A percentile compares a stretch with the other conserved stretches of the same genome.
These are phyloP conservation scores for Parotocinclus haroldoi DNA, from an alignment of 2,797 vertebrate genomes.

Conservation along the genomic window DNA sequence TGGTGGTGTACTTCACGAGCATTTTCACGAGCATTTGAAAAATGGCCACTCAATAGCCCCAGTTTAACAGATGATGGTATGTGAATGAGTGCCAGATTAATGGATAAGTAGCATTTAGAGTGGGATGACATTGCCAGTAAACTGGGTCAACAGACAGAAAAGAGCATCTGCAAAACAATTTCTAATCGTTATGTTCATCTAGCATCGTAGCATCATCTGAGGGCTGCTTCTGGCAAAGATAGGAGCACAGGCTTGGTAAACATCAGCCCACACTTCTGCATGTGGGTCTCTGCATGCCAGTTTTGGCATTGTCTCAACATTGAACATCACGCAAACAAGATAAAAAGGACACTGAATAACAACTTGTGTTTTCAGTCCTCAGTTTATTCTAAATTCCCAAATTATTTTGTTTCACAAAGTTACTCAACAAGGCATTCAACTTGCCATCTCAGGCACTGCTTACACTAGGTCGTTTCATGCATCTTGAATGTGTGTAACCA, in stretches of 20 bases:
- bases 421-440: too few relatives aligned
- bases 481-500: too few relatives aligned
- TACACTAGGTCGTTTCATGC: too few relatives aligned
- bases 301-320: neutral
- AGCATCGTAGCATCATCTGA: conserved; percentile 25
- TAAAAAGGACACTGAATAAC: neutral
- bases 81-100: conserved; percentile 9
- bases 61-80: conserved; percentile 5
- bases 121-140: conserved; percentile 8
- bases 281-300: conserved; percentile 7
- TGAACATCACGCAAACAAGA: neutral
- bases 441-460: too few relatives aligned
- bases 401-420: too few relatives aligned
- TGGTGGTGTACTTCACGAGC: neutral
- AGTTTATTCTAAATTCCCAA: too few relatives aligned
- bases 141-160: conserved; percentile 10
- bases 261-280: conserved; percentile 8
- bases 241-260: conserved; percentile 16
- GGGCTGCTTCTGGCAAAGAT: conserved; percentile 25
- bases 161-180: conserved; percentile 28
- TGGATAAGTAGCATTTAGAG: conserved; percentile 5
- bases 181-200: conserved; percentile 25
- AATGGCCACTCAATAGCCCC: conserved; percentile 21
- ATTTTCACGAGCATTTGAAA: conserved; percentile 10
- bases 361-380: too few relatives aligned